These are phyloP conservation scores for chimpanzee (Pan troglodytes) DNA, from an alignment of 2,113 vertebrate genomes.

Conservation along the genomic window DNA sequence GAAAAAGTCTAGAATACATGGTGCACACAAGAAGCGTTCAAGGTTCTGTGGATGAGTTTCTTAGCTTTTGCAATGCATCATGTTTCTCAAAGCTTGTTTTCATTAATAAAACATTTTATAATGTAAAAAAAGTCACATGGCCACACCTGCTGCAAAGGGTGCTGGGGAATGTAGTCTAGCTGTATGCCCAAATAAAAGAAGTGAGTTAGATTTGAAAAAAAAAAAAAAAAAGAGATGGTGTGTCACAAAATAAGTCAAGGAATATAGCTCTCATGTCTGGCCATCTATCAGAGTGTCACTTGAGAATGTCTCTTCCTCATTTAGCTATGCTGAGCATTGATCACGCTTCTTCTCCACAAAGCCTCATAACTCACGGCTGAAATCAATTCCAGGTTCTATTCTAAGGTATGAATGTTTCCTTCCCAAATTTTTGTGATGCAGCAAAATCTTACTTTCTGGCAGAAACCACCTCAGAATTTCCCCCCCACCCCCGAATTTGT, in stretches of 20 bases:
- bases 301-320: background rate
- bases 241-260: background rate
- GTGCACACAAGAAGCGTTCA: background rate
- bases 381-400: slow-evolving; percentile 55
- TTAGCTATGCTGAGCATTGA: slow-evolving; percentile 23
- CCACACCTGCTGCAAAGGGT: background rate
- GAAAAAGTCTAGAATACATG: background rate
- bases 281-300: background rate
- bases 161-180: background rate
- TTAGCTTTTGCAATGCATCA: slow-evolving; percentile 45
- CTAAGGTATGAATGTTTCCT: slow-evolving; percentile 31
- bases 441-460: slow-evolving; percentile 47
- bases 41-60: background rate
- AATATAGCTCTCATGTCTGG: background rate
- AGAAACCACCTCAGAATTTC: slow-evolving; percentile 43
- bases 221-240: background rate
- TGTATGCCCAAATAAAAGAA: background rate
- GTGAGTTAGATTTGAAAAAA: background rate
- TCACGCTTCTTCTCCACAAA: slow-evolving; percentile 16
- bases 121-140: background rate
- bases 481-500: background rate
- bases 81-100: background rate
- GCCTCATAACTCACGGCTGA: slow-evolving; percentile 48
- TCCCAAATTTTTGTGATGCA: slow-evolving; percentile 37
- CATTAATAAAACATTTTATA: slow-evolving; percentile 49